Base-by-base conservation (phyloP, 2,113 vertebrate species). In the Caracal caracal region DNA sequence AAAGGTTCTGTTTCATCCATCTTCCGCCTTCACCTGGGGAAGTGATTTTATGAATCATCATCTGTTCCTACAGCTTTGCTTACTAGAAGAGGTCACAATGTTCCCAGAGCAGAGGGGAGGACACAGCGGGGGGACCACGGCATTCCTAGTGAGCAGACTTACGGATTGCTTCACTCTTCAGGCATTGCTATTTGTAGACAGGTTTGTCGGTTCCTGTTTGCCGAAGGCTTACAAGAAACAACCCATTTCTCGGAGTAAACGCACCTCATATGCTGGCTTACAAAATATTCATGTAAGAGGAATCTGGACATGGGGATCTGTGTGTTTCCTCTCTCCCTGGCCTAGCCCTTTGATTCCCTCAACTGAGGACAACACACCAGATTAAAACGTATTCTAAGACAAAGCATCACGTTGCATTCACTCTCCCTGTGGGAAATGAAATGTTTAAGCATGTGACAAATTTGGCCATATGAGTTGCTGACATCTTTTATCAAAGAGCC, bases 391-490 rank as follows among this genome's bases (percentile, higher is more conserved):
- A 15, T 37, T 81, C 9, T 51, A 68, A 95, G 35, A 47, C 19
- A 51, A 66, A 20, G 2, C 73, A n/a, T 24, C n/a, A 35, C 59
- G 1, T 26, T 66, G 28, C 78, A 75, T 87, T 73, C 89, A n/a
- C 28, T 83, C 19, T 61, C 49, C 11, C 30, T 83, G 6, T 28
- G 75, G 49, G 33, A 59, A 66, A 63, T 75, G 82, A 30, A 30
- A 78, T 78, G 40, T 87, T 96, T 83, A 83, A 35, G 37, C 9
- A 47, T 66, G 22, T 87, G 68, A 95, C 40, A 83, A 84, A 96
- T 80, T 40, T 79, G 10, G 3, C 68, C 13, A 28, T 53, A 73
- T 37, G 37, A 13, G 70, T 47, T 40, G 19, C 3, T 40, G 13
- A 12, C 30, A 35, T 84, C 19, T 83, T 84, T 94, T 73, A 84